Base-by-base conservation (phyloP, 2,113 vertebrate genomes). In the Pongo pygmaeus region DNA sequence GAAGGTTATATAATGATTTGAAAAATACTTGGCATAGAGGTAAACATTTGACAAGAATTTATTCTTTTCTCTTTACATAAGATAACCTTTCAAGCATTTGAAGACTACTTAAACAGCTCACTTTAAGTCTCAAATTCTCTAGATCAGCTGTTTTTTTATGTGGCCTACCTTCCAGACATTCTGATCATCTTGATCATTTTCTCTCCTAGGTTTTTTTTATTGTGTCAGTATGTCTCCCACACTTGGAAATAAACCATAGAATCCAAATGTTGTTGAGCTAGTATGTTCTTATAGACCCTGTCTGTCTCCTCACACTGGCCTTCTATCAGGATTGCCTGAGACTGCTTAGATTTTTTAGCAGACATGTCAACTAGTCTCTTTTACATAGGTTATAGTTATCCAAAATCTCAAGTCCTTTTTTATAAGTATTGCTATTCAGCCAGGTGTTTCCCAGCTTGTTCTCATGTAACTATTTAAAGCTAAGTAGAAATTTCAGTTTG, bases 401-500 rank as follows among this genome's bases (percentile, higher is more conserved):
- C 61, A 83, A 93, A 83, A 83, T 83, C 25, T 59, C 40, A 95
- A 93, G 48, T 85, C 5, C 46, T 4, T 78, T 89, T 96, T 93
- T 70, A 9, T 84, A 89, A 84, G 16, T 84, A 61, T 61, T 84
- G 50, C 40, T 89, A 40, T 89, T 89, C 61, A 79, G 59, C 84
- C 22, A 72, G 43, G 3, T 43, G 61, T 93, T 89, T 70, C 59
- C 35, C 35, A 50, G 69, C 78, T 43, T 92, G 59, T 84, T 89
- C 27, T 59, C 61, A 11, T 27, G 7, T 89, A 84, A 95, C 17
- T 75, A 92, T 55, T 84, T 92, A 92, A 89, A 78, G 61, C 30
- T 70, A n/a, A 55, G 38, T 57, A 72, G 50, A 59, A 95, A 97
- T 91, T 96, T 81, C n/a, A 87, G 69, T 32, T 91, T 46, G 43